These are phyloP conservation scores for Salticus scenicus DNA, from an alignment of 2,888 invertebrate genomes.

Conservation along the genomic window DNA sequence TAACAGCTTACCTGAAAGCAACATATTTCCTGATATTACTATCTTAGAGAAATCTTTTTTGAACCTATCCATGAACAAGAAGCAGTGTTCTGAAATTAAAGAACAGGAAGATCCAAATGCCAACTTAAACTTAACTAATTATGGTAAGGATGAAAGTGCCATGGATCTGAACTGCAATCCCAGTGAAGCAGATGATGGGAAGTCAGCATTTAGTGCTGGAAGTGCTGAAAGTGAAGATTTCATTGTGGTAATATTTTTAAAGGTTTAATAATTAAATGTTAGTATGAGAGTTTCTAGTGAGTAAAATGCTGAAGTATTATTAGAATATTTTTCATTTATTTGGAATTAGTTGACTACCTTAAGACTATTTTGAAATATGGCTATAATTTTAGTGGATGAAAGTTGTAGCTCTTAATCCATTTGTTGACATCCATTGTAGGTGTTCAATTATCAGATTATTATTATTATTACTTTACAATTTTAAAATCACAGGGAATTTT, in stretches of 20 bases:
- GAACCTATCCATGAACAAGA: background rate
- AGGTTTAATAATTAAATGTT: too few species aligned
- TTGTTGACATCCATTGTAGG: too few species aligned
- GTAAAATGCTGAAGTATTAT: too few species aligned
- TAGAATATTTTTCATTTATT: too few species aligned
- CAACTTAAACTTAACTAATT: conserved; percentile 28
- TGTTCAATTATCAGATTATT: too few species aligned
- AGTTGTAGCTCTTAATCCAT: too few species aligned
- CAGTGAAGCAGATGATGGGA: conserved; percentile 47
- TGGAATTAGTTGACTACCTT: too few species aligned
- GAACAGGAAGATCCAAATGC: conserved; percentile 29
- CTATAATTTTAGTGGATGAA: too few species aligned
- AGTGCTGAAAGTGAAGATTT: conserved; percentile 80
- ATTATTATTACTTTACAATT: too few species aligned
- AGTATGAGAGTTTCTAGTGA: too few species aligned
- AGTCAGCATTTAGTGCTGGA: conserved; percentile 78
- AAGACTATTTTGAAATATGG: too few species aligned
- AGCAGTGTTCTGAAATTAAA: conserved; percentile 13
- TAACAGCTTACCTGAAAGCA: conserved; percentile 61
- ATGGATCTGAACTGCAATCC: conserved; percentile 53
- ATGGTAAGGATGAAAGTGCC: conserved; percentile 7
- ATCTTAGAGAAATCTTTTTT: conserved; percentile 74
- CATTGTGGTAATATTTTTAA: conserved; percentile 84
- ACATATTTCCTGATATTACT: conserved; percentile 54
- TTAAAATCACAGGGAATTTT: too few species aligned